Evolutionary conservation across 1,140 invertebrate species (phyloP), one percentile per base, ranked within the genome.

Genomic region (Acromyrmex echinatior): DNA sequence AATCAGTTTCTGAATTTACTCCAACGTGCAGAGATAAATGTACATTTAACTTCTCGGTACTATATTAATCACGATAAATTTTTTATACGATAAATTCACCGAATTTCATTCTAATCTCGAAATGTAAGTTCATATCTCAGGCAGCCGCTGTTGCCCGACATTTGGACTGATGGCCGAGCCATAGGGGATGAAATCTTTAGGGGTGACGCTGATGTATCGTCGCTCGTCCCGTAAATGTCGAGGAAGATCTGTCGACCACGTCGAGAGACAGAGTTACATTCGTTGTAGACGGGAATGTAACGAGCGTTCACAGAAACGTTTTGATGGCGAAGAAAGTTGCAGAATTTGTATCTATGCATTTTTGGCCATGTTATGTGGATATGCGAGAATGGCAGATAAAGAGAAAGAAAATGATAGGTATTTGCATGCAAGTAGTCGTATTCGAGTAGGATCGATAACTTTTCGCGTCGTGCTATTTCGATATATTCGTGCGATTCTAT

Each of bases 81-180:
- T 39, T 49, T 14, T 9, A 39, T 14, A n/a, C 14, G 45, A 74
- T 74, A 74, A 62, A 74, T 84, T 45, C 7, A 58, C 56, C 80
- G 28, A 62, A 74, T 18, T 63, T 62, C 18, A n/a, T 39, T 25
- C 71, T 76, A 76, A 84, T 84, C 71, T 62, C 70, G 70, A 84
- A 84, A 84, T 76, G 56, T 74, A 84, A 84, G 80, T 84, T 84
- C 70, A 84, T 84, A 84, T 84, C 80, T 74, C 70, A 76, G 49
- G 39, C 56, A 76, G 58, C 80, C 31, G 70, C 39, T 62, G 56
- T 21, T 62, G 56, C 56, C 28, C 73, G 70, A 84, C 80, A 62
- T 84, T 76, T 25, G 70, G 56, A 84, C 80, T 60, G 56, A 84
- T 84, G 58, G 70, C n/a, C 56, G 39, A 76, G 80, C 39, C 80